Conservation (phyloP, 2,888 invertebrate species). For the Brassicogethes aeneus region DNA sequence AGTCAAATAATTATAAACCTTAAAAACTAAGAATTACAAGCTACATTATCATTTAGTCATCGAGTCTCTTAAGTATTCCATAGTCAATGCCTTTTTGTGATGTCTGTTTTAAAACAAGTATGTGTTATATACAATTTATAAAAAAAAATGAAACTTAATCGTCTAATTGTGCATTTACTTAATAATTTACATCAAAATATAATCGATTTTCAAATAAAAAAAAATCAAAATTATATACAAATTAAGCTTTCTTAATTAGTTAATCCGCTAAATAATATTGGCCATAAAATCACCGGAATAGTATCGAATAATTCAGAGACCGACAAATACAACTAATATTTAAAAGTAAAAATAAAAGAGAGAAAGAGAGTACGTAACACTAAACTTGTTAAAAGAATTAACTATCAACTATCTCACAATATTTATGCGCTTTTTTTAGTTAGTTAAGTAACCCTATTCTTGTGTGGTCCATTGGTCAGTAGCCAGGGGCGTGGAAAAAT, state of each 20-base stretch:
- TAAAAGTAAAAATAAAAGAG: conserved; percentile 1
- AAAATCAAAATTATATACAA: too few species aligned
- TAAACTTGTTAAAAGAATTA: conserved; percentile 7
- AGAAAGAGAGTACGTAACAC: conserved; percentile 10
- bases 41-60: neutral
- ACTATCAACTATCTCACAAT: conserved; percentile 10
- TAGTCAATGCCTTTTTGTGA: too few species aligned
- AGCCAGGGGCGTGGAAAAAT: neutral
- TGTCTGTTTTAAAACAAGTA: too few species aligned
- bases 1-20: conserved; percentile 10
- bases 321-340: neutral
- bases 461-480: neutral
- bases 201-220: too few species aligned
- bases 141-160: too few species aligned
- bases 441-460: neutral
- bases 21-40: neutral
- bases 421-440: conserved; percentile 8
- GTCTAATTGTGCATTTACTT: too few species aligned
- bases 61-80: neutral
- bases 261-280: too few species aligned
- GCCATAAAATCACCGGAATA: too few species aligned
- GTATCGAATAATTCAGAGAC: conserved; percentile 1
- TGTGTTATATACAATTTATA: too few species aligned
- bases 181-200: too few species aligned
- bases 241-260: too few species aligned